phyloP scores from a whole-genome alignment of 1,140 invertebrate genomes.

The Drosophila fuyamai region DNA sequence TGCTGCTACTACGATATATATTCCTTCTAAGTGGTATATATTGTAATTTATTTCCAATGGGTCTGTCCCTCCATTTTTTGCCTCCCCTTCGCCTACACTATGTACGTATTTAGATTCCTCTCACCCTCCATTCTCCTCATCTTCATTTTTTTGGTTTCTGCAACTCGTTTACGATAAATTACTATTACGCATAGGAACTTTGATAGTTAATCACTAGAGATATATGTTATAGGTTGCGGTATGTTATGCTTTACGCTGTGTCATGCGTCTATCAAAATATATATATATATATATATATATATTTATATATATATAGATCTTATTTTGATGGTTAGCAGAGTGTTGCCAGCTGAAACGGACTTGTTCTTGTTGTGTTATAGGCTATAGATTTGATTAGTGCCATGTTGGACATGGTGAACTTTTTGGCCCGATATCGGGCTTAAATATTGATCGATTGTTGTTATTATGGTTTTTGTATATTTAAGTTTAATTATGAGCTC shows the following conservation, averaged over 20 bases:
- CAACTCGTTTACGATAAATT: slow-evolving; percentile 63
- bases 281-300: slow-evolving; percentile 14
- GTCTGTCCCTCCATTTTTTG: not conserved
- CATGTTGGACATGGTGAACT: slow-evolving; percentile 68
- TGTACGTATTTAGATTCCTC: slow-evolving; percentile 76
- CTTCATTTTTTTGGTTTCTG: not conserved
- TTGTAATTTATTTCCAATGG: not conserved
- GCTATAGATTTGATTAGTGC: slow-evolving; percentile 38
- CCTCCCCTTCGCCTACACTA: slow-evolving; percentile 36
- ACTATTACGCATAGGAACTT: slow-evolving; percentile 83
- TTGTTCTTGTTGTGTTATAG: slow-evolving; percentile 67
- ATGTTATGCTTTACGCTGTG: slow-evolving; percentile 50
- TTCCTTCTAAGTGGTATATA: slow-evolving; percentile 37
- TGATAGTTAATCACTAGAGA: slow-evolving; percentile 84
- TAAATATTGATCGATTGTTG: slow-evolving; percentile 41
- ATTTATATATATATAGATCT: not conserved
- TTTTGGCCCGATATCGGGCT: slow-evolving; percentile 9
- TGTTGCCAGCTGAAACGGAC: slow-evolving; percentile 82
- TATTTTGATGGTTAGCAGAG: slow-evolving; percentile 59
- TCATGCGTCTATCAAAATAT: slow-evolving; percentile 51
- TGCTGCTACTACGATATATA: slow-evolving; percentile 50
- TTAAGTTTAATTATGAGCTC: slow-evolving; percentile 79
- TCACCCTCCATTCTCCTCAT: not conserved
- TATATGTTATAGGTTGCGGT: slow-evolving; percentile 61
- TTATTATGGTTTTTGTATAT: slow-evolving; percentile 58